These are phyloP conservation scores for Conus ventricosus DNA, from an alignment of 1,140 invertebrate genomes.

Conservation along the genomic window DNA sequence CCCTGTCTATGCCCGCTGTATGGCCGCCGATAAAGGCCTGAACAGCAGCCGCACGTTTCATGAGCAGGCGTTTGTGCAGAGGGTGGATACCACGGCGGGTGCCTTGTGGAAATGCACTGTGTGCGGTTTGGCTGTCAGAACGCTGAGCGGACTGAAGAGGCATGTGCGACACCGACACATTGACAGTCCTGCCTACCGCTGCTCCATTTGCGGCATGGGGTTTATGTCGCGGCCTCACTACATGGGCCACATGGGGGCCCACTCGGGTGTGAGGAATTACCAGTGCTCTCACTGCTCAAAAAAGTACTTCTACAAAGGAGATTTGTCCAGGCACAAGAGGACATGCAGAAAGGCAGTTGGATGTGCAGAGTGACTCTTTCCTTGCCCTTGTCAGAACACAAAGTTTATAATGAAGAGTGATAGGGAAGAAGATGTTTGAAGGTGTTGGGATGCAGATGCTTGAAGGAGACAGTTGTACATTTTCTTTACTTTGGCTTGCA, in stretches of 20 bases:
- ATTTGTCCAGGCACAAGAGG: neutral
- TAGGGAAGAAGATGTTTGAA: too few species aligned
- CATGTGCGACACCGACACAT: constrained; percentile 5
- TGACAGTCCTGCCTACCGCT: neutral
- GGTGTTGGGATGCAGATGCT: too few species aligned
- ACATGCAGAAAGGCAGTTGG: neutral
- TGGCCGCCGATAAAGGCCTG: too few species aligned
- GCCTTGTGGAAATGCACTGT: neutral
- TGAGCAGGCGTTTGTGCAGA: neutral
- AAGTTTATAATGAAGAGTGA: too few species aligned
- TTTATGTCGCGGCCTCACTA: neutral
- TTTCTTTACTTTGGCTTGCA: too few species aligned
- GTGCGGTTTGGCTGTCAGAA: neutral
- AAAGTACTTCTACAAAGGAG: neutral
- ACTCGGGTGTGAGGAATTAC: neutral
- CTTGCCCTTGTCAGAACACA: too few species aligned
- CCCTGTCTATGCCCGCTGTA: too few species aligned
- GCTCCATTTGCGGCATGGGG: neutral
- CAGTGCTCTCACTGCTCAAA: neutral
- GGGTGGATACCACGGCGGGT: neutral
- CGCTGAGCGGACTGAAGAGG: neutral
- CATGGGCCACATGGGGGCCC: neutral
- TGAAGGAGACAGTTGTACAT: too few species aligned
- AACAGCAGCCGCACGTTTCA: too few species aligned
- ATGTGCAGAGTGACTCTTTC: too few species aligned